Conservation (phyloP, 2,888 invertebrate genomes). For the Leptogaster cylindrica region DNA sequence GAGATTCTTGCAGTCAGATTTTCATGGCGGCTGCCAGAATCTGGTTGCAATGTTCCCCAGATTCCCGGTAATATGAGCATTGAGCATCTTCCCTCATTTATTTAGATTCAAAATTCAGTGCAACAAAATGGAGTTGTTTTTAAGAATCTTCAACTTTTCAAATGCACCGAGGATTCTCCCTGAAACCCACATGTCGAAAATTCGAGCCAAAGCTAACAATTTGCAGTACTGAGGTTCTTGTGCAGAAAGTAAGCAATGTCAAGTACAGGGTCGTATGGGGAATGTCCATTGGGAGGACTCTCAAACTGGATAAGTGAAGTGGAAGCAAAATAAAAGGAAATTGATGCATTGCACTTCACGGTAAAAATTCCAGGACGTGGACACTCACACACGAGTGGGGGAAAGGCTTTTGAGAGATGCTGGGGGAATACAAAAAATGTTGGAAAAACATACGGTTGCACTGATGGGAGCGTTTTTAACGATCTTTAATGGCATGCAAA, state of each 20-base stretch:
- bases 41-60: no score
- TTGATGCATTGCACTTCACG: background rate
- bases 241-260: background rate
- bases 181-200: background rate
- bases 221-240: background rate
- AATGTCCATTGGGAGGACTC: background rate
- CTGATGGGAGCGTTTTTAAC: background rate
- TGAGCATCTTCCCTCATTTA: no score
- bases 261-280: background rate
- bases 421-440: background rate
- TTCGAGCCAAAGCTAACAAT: background rate
- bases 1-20: no score
- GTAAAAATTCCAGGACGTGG: background rate
- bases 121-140: background rate
- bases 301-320: background rate
- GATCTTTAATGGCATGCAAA: background rate
- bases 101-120: no score
- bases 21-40: no score
- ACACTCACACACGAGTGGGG: background rate
- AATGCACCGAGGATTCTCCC: background rate
- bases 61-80: no score
- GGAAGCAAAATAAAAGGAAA: constrained; percentile 1
- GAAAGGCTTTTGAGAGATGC: background rate
- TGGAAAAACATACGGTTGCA: background rate
- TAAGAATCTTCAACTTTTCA: background rate